Percentiles rank a stretch among this genome's conserved stretches.
These are phyloP conservation scores for Acromyrmex charruanus DNA, from an alignment of 1,140 invertebrate species.

Conservation along the genomic window DNA sequence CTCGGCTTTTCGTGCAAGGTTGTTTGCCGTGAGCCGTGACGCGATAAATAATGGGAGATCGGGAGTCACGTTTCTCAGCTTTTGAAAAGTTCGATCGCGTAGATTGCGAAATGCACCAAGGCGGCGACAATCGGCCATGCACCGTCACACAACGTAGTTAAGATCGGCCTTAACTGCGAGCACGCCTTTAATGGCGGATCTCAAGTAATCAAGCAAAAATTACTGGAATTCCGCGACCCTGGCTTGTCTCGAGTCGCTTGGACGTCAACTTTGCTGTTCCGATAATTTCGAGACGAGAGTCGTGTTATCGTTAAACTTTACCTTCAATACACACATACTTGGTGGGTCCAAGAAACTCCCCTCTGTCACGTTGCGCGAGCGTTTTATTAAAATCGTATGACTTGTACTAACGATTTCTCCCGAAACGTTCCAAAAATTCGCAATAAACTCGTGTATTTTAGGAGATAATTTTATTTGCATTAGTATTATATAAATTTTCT, in stretches of 20 bases:
- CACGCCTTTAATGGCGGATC: constrained; percentile 54
- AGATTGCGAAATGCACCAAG: constrained; percentile 48
- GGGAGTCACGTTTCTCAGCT: constrained; percentile 4
- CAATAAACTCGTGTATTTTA: background rate
- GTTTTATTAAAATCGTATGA: background rate
- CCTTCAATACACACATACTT: background rate
- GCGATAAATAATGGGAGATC: constrained; percentile 13
- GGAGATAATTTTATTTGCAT: background rate
- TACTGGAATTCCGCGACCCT: constrained; percentile 58
- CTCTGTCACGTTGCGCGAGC: background rate
- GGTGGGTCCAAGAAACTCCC: background rate
- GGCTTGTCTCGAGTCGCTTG: background rate
- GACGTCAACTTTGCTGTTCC: constrained; percentile 7
- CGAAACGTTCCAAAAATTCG: background rate
- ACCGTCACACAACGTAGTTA: constrained; percentile 56
- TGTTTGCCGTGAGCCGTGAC: background rate
- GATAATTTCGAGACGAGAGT: background rate
- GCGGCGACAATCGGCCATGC: constrained; percentile 48
- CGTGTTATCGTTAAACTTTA: constrained; percentile 5
- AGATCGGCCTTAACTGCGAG: constrained; percentile 43
- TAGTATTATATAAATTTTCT: background rate
- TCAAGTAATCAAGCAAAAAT: constrained; percentile 69
- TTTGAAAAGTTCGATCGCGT: constrained; percentile 52
- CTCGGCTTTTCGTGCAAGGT: constrained; percentile 48
- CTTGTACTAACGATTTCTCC: background rate